phyloP scores from a whole-genome alignment of 30 jellyfish, hydroid and myxozoan genomes.

The Rhopilema esculentum region DNA sequence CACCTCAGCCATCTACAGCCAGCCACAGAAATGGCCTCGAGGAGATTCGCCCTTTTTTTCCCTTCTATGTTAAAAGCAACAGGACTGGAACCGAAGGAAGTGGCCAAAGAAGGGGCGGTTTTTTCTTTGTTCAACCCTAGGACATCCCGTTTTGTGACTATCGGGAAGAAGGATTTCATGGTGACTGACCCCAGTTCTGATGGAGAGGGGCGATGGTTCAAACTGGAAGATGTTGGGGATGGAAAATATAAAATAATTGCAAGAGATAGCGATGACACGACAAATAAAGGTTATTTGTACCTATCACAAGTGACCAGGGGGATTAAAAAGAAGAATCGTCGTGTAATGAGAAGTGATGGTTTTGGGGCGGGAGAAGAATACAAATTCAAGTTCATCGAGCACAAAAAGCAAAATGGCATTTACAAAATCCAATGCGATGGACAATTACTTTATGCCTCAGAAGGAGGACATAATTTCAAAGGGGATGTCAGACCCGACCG shows the following conservation, averaged over 20 bases:
- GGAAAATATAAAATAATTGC: not conserved
- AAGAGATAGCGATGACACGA: not conserved
- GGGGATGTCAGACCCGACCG: constrained; percentile 16
- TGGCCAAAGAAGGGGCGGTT: not conserved
- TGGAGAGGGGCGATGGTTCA: not conserved
- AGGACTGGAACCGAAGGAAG: constrained; percentile 15
- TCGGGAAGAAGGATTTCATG: not conserved
- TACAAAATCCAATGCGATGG: constrained; percentile 26
- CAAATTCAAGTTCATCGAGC: constrained; percentile 9
- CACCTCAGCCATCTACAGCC: not conserved
- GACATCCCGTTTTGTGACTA: not conserved
- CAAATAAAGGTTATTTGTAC: constrained; percentile 10
- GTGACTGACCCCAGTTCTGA: not conserved
- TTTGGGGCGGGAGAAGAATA: not conserved
- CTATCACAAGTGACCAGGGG: constrained; percentile 4
- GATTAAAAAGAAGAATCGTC: not conserved
- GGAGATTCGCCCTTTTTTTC: not conserved
- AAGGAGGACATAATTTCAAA: constrained; percentile 12
- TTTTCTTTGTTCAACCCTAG: constrained; percentile 16
- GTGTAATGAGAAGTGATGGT: constrained; percentile 1
- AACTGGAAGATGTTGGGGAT: constrained; percentile 11
- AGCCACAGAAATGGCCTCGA: not conserved
- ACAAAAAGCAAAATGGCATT: constrained; percentile 9
- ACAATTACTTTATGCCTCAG: not conserved
- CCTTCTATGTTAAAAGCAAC: not conserved